Conservation (phyloP, 2,888 invertebrate species). For the Phasia obesa region DNA sequence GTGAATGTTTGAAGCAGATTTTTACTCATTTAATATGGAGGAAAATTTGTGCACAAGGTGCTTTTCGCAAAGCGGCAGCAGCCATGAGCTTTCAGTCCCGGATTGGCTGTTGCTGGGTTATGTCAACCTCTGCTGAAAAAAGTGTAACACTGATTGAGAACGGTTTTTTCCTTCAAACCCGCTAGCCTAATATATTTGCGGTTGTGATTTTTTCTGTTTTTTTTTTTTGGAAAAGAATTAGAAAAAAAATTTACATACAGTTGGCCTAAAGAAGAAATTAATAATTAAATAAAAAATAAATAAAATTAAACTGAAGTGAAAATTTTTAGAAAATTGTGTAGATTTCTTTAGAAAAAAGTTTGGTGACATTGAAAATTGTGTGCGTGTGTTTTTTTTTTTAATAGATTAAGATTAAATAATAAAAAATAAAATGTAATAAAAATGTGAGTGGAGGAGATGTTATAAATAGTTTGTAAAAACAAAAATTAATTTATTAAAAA, state of each 20-base stretch:
- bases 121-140: constrained; percentile 60
- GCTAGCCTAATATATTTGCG: constrained; percentile 72
- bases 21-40: constrained; percentile 32
- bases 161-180: constrained; percentile 64
- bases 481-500: not conserved
- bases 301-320: not conserved
- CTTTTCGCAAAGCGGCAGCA: constrained; percentile 75
- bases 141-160: constrained; percentile 53
- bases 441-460: not conserved
- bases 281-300: constrained; percentile 20
- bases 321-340: constrained; percentile 30
- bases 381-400: constrained; percentile 26
- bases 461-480: not conserved
- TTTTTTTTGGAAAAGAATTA: constrained; percentile 44
- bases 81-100: constrained; percentile 81
- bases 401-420: constrained; percentile 32
- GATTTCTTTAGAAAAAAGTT: constrained; percentile 22
- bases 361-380: constrained; percentile 62
- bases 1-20: constrained; percentile 34
- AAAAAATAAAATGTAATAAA: not conserved
- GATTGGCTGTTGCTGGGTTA: constrained; percentile 82
- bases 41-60: constrained; percentile 52
- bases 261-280: constrained; percentile 48
- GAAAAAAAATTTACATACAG: constrained; percentile 17
- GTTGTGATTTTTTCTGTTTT: constrained; percentile 72